Evolutionary conservation across 2,888 invertebrate genomes (phyloP).

Genomic region (Junonia oenone): DNA sequence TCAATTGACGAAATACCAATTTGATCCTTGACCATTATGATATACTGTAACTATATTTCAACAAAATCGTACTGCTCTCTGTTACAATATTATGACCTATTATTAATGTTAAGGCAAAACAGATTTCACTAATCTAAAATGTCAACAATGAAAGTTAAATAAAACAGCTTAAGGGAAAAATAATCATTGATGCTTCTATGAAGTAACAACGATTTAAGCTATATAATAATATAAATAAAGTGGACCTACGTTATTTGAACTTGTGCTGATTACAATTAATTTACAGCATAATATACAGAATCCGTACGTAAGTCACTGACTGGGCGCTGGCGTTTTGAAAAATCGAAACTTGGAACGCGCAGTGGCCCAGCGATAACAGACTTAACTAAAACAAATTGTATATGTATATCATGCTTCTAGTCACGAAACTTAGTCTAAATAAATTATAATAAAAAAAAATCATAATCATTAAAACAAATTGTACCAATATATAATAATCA

Average conservation of each 20-base stretch:
- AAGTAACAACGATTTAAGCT: slow-evolving; percentile 59
- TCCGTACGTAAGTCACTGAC: slow-evolving; percentile 25
- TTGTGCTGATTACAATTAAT: slow-evolving; percentile 68
- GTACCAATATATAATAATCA: slow-evolving; percentile 76
- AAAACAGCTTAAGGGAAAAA: slow-evolving; percentile 68
- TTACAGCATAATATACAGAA: slow-evolving; percentile 55
- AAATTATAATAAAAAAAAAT: slow-evolving; percentile 74
- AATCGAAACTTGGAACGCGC: slow-evolving; percentile 17
- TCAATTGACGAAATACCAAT: slow-evolving; percentile 71
- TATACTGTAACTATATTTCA: slow-evolving; percentile 64
- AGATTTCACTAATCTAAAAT: slow-evolving; percentile 75
- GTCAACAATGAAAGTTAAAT: slow-evolving; percentile 78
- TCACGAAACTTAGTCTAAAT: slow-evolving; percentile 65
- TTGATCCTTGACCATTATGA: slow-evolving; percentile 59
- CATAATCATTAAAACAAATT: slow-evolving; percentile 73
- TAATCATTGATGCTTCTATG: slow-evolving; percentile 48
- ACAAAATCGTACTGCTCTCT: slow-evolving; percentile 71
- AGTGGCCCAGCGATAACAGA: slow-evolving; percentile 20
- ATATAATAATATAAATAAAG: slow-evolving; percentile 62
- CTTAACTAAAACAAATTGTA: slow-evolving; percentile 25
- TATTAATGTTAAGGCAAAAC: slow-evolving; percentile 77
- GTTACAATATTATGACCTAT: slow-evolving; percentile 70
- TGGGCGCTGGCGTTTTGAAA: slow-evolving; percentile 18
- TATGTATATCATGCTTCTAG: slow-evolving; percentile 51
- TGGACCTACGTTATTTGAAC: slow-evolving; percentile 77